Base-by-base conservation (phyloP, 2,113 vertebrate genomes). In the Sturnus vulgaris region DNA sequence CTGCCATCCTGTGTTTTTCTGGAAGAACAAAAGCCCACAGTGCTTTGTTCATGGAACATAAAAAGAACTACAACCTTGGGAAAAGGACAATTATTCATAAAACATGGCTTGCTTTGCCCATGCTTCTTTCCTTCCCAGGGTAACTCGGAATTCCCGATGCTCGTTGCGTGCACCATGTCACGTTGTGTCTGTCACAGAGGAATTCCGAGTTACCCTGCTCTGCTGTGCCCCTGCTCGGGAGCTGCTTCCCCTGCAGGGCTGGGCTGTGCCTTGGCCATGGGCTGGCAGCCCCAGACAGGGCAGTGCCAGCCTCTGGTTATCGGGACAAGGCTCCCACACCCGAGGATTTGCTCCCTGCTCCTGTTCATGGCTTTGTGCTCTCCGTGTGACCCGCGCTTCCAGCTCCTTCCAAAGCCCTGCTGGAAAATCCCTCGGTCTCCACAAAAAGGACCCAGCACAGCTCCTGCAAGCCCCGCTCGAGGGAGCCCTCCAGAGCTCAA, bases 331-430 rank as follows among this genome's bases (percentile, higher is more conserved):
- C 12, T 23, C 28, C 47, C 10, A 0, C 78, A 37, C 7, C 12
- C 0, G 8, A 5, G 7, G 2, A 11, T 13, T 5, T 5, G 5
- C 23, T 22, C 72, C 57, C 4, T 4, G 19, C 21, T 57, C 15
- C 12, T 7, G 8, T 1, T 2, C 15, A 3, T 3, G 39, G 37
- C 31, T 57, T 10, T 4, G 40, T 4, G 27, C 3, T 7, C n/a
- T 11, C 15, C 0, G 0, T 1, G 3, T 0, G 4, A 27, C 31
- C 59, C 35, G 31, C 4, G 10, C 7, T 1, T 7, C 25, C 49
- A 30, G 39, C 3, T 57, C 64, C 69, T 19, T 2, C 16, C 14
- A 7, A 8, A 46, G 44, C 16, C 8, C 13, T 46, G 27, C 84
- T 84, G 69, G 10, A 8, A 9, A 16, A 14, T 6, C 50, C 37